Evolutionary conservation across 2,113 vertebrate genomes (phyloP), one percentile per base, ranked within the genome.

Genomic region (Stegostoma tigrinum): DNA sequence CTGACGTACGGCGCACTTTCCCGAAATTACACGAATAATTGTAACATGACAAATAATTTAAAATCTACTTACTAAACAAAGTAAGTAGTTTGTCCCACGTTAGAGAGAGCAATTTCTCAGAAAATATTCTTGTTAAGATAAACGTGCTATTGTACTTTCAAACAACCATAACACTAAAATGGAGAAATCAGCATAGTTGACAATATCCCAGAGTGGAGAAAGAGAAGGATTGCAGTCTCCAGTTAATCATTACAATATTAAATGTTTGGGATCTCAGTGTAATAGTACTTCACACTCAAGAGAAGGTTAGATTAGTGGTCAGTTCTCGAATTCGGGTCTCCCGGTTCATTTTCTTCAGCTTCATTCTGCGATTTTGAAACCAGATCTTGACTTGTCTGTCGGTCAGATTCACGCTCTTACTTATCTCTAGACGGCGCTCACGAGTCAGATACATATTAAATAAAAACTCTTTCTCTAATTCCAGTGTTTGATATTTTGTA

Each of bases 371-470:
- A 98, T 99, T 99, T 98, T 99, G 99, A 97, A 99, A 99, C 99
- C 99, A 99, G 97, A 99, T 99, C 98, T 99, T 99, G 98, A 99
- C 99, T 98, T 99, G 99, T 98, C 99, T 98, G 98, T 99, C 99
- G 98, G 98, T 99, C 97, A 99, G 98, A 98, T 99, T 99, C 98
- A 99, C 99, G 97, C 99, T 98, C 98, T 99, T 98, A 98, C 99
- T 99, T 98, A 99, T 99, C 99, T 99, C 99, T 98, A 99, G 99
- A 98, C 99, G 99, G 99, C 99, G 99, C 99, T 99, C 99, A 98
- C 99, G 99, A 98, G 99, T 99, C 98, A 99, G 98, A 98, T 99
- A 99, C 99, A 99, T 99, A 97, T 99, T 99, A 98, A 99, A 99
- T 97, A 99, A 99, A 97, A 99, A 99, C 97, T 99, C 99, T 97